Conservation (phyloP, 2,113 vertebrate species). For the Onychostruthus taczanowskii region DNA sequence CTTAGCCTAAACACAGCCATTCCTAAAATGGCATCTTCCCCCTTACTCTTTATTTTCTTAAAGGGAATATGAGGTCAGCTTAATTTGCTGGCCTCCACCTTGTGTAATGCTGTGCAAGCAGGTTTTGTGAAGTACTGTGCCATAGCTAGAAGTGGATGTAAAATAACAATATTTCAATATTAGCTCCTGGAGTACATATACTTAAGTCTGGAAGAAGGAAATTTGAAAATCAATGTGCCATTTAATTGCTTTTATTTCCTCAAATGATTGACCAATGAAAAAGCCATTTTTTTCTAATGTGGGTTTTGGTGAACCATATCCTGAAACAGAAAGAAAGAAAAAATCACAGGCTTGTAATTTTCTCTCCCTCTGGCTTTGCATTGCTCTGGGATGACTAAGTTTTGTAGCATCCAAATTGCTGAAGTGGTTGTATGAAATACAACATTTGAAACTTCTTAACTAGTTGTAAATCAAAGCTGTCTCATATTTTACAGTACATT, state of each 20-base stretch:
- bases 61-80: not conserved
- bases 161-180: not conserved
- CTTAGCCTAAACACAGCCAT: not conserved
- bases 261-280: slow-evolving; percentile 32
- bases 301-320: not conserved
- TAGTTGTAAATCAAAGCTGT: not conserved
- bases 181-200: not conserved
- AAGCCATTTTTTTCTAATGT: slow-evolving; percentile 10
- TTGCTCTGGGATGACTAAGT: not conserved
- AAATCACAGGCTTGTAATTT: not conserved
- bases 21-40: not conserved
- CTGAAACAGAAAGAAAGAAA: not conserved
- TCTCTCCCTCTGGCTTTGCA: not conserved
- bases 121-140: not conserved
- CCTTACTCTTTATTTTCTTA: not conserved
- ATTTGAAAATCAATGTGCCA: slow-evolving; percentile 38
- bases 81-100: not conserved
- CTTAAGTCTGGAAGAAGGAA: not conserved
- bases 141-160: not conserved
- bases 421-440: not conserved
- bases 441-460: not conserved
- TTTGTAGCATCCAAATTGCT: not conserved
- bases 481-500: not conserved
- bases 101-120: not conserved
- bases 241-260: slow-evolving; percentile 46